Evolutionary conservation across 2,888 invertebrate genomes (phyloP).

Genomic region (Parelbella ahira): DNA sequence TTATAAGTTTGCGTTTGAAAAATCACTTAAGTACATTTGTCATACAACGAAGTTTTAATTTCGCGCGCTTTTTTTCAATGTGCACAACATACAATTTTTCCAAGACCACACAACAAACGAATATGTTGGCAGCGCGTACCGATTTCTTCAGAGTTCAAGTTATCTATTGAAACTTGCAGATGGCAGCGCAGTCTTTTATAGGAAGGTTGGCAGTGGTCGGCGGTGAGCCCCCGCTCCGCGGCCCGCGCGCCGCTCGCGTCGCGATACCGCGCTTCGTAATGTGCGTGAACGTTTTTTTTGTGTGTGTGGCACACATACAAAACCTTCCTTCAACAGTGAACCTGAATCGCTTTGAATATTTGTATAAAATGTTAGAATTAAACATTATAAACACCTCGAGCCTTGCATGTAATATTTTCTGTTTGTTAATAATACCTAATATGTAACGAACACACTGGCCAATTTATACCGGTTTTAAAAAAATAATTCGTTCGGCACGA

Average conservation of each 20-base stretch:
- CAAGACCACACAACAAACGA: constrained; percentile 45
- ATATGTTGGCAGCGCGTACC: constrained; percentile 69
- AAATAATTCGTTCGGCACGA: background rate
- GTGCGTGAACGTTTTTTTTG: constrained; percentile 31
- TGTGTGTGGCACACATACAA: constrained; percentile 41
- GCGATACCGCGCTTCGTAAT: constrained; percentile 32
- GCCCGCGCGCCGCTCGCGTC: constrained; percentile 26
- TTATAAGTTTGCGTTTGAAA: constrained; percentile 33
- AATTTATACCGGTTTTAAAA: constrained; percentile 1
- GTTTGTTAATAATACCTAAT: background rate
- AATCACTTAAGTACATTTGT: constrained; percentile 37
- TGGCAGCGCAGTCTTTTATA: constrained; percentile 78
- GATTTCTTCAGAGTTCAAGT: constrained; percentile 70
- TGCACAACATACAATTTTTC: constrained; percentile 62
- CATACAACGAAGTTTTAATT: constrained; percentile 49
- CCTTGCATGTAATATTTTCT: constrained; percentile 7
- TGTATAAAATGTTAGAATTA: constrained; percentile 33
- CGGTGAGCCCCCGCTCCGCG: constrained; percentile 42
- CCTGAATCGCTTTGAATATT: constrained; percentile 43
- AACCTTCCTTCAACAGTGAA: constrained; percentile 31
- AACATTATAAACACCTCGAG: constrained; percentile 1
- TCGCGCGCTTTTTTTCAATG: constrained; percentile 54
- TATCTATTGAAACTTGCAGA: constrained; percentile 79
- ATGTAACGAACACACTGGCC: background rate
- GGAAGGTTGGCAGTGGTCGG: constrained; percentile 52